Conservation (phyloP, 2,113 vertebrate genomes). For the Heloderma charlesbogerti region DNA sequence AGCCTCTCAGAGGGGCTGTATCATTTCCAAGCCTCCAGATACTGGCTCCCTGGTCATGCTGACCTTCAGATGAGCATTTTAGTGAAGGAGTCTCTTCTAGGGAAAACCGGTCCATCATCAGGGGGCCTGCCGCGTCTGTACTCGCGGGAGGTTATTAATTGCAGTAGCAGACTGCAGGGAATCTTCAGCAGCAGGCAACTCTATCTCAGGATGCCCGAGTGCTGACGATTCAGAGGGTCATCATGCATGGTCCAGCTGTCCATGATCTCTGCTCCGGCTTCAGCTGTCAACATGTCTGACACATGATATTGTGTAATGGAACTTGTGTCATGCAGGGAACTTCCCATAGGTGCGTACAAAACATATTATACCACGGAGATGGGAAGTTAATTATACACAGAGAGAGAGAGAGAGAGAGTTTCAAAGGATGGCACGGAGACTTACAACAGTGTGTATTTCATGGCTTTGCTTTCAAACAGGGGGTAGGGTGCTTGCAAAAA, state of each 20-base stretch:
- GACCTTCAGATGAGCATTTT: constrained; percentile 36
- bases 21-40: constrained; percentile 9
- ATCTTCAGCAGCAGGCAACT: constrained; percentile 55
- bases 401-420: background rate
- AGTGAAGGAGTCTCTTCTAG: constrained; percentile 11
- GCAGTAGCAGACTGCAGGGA: constrained; percentile 34
- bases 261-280: constrained; percentile 11
- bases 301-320: constrained; percentile 44
- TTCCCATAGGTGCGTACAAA: constrained; percentile 52
- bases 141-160: constrained; percentile 64
- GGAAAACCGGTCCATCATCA: constrained; percentile 19
- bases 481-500: background rate
- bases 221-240: constrained; percentile 26
- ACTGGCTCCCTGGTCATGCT: background rate
- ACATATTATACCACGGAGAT: background rate
- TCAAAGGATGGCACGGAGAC: background rate
- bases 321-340: constrained; percentile 49
- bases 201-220: constrained; percentile 25
- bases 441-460: background rate
- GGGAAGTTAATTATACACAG: constrained; percentile 28
- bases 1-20: background rate
- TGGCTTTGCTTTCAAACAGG: too few relatives aligned
- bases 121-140: background rate
- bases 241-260: constrained; percentile 9
- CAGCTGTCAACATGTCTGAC: constrained; percentile 56